These are phyloP conservation scores for Allacma fusca DNA, from an alignment of 2,888 invertebrate species.

Conservation along the genomic window DNA sequence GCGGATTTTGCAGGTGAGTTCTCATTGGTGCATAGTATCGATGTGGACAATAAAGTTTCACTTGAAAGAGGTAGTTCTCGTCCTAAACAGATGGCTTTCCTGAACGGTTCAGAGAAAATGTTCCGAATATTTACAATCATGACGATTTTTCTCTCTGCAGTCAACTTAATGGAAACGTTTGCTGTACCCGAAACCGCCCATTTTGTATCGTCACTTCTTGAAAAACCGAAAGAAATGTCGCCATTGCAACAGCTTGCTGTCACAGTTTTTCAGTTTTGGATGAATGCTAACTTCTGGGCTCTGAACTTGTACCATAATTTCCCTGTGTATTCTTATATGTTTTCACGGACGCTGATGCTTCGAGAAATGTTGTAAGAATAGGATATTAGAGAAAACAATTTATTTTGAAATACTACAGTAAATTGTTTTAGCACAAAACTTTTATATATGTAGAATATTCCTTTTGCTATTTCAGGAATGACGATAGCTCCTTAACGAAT, in stretches of 20 bases:
- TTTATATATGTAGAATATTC: no score
- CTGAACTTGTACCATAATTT: slow-evolving; percentile 12
- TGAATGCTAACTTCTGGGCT: slow-evolving; percentile 1
- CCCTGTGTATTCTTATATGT: slow-evolving; percentile 33
- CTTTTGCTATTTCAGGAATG: neutral
- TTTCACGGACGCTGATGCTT: slow-evolving; percentile 5
- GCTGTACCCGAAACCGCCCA: neutral
- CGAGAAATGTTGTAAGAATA: neutral
- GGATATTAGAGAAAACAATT: no score
- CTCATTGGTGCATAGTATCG: neutral
- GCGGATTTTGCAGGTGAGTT: neutral
- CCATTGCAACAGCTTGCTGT: neutral
- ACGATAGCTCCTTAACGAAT: neutral
- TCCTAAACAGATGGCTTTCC: neutral
- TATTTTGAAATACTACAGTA: no score
- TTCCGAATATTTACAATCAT: neutral
- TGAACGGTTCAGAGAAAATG: slow-evolving; percentile 27
- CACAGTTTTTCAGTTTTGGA: neutral
- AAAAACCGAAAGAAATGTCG: neutral
- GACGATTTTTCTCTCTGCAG: neutral
- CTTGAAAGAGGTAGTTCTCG: neutral
- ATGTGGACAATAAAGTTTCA: neutral
- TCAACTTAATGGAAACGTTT: neutral
- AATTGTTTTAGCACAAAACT: no score
- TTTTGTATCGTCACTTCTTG: slow-evolving; percentile 20